Base-by-base conservation (phyloP, 2,888 invertebrate genomes). In the Seira musarum region DNA sequence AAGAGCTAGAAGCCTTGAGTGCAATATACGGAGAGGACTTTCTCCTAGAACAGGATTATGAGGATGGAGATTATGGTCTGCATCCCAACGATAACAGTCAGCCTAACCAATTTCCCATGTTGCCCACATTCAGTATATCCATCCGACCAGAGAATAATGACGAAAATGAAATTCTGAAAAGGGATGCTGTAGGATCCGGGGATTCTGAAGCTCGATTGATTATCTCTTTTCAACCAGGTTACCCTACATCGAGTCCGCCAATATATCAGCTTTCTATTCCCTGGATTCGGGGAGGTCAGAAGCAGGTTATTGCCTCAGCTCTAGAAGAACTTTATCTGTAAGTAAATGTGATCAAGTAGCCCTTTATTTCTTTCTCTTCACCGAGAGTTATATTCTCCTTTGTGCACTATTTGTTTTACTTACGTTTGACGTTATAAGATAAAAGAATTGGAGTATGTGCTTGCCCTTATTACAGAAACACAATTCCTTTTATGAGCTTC, bases 1-100 rank as follows among this genome's bases (percentile, higher is more conserved):
- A 93, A 84, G 95, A 95, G 90, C 90, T 94, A 19, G 94, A 94
- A 89, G 93, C 92, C 0, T 89, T 95, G 19, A 90, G 90, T 82
- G 91, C 94, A 1, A 95, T 95, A 84, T 95, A 94, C 87, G 92
- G 91, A 1, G 90, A 92, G 22, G 93, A 94, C 84, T 94, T 93
- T 92, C 90, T 90, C 75, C 90, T 90, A 3, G 92, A 93, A 82
- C 53, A 40, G 17, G 75, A 76, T 68, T 68, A 68, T 21, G 40
- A 40, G 6, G 49, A 13, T 1, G 71, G 66, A 13, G 63, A 66
- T 8, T 21, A 89, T 90, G 1, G 24, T 13, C 8, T 40, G 57
- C 24, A 22, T 30, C 5, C 1, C 24, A 40, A 35, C 6, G 75
- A 63, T 25, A 25, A 2, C 19, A 21, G n/a, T 25, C 22, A 30